Base-by-base conservation (phyloP, 2,888 invertebrate genomes). In the Dicyrtoma fusca region DNA sequence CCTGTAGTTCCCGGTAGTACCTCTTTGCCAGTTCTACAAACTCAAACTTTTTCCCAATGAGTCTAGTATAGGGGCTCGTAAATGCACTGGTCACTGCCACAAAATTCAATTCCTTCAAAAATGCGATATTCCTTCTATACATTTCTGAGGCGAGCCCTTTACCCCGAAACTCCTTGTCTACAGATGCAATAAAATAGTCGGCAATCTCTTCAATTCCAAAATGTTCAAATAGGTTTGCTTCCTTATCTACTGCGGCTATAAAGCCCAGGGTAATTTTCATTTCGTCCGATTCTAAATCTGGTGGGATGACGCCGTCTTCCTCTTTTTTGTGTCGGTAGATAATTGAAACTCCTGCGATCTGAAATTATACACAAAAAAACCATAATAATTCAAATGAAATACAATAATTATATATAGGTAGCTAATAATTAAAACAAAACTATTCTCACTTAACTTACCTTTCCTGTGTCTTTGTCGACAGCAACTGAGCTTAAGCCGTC, bases 401-500 rank as follows among this genome's bases (percentile, higher is more conserved):
- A n/a, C n/a, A n/a, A n/a, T n/a, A 23, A 23, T 26, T 26, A 5
- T n/a, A 59, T n/a, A n/a, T 3, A 34, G 8, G 4, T 34, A 34
- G 34, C 34, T 5, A 5, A 8, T 34, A 34, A 34, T 5, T 34
- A 34, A 8, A 34, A 34, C 49, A 49, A n/a, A n/a, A n/a, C n/a
- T n/a, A n/a, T n/a, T 49, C 11, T 49, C 11, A 17, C 19, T 49
- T 19, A 59, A 26, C 13, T 26, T 25, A 63, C 77, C 74, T 74
- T 75, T 19, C 74, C 74, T 0, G 70, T 73, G 19, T 42, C 66
- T 34, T 73, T 75, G 26, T 79, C 76, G 62, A 76, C 44, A 17
- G 73, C 77, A 21, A 74, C 73, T 62, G 77, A 79, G 51, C 75
- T 74, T 34, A 79, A 61, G 49, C 69, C 71, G n/a, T 75, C 73